Percentiles rank a stretch among this genome's conserved stretches.
These are phyloP conservation scores for Chrysolina oricalcia DNA, from an alignment of 2,888 invertebrate genomes.

Conservation along the genomic window DNA sequence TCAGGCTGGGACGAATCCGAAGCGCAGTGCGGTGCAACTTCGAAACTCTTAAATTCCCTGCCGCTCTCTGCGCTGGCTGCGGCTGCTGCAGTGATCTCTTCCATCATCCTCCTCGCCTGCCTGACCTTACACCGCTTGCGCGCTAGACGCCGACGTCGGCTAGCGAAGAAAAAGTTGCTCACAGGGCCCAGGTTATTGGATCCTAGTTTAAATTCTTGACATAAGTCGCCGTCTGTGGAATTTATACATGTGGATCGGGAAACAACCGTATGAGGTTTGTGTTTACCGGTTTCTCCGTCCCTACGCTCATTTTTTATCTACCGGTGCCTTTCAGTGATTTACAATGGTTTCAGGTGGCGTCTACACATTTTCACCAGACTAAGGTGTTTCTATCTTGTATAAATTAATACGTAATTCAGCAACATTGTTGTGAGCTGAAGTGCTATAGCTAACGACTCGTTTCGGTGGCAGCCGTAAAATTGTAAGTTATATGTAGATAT, in stretches of 20 bases:
- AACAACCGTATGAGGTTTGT: constrained; percentile 86
- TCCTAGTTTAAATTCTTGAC: constrained; percentile 85
- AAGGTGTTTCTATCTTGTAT: constrained; percentile 24
- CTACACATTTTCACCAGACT: constrained; percentile 39
- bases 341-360: constrained; percentile 48
- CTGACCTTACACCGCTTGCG: constrained; percentile 76
- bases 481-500: not conserved
- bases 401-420: not conserved
- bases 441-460: not conserved
- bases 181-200: constrained; percentile 79
- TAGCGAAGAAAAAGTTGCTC: constrained; percentile 73
- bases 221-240: constrained; percentile 92
- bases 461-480: not conserved
- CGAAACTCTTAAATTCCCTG: constrained; percentile 73
- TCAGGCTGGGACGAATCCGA: constrained; percentile 83
- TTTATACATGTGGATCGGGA: constrained; percentile 95
- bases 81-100: constrained; percentile 75
- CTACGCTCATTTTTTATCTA: constrained; percentile 70
- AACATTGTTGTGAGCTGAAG: not conserved
- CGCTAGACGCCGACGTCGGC: constrained; percentile 72
- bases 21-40: constrained; percentile 77
- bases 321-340: constrained; percentile 71
- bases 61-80: constrained; percentile 77
- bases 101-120: constrained; percentile 76
- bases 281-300: constrained; percentile 68